Base-by-base conservation (phyloP, 2,888 invertebrate species). In the Molorchus minor region DNA sequence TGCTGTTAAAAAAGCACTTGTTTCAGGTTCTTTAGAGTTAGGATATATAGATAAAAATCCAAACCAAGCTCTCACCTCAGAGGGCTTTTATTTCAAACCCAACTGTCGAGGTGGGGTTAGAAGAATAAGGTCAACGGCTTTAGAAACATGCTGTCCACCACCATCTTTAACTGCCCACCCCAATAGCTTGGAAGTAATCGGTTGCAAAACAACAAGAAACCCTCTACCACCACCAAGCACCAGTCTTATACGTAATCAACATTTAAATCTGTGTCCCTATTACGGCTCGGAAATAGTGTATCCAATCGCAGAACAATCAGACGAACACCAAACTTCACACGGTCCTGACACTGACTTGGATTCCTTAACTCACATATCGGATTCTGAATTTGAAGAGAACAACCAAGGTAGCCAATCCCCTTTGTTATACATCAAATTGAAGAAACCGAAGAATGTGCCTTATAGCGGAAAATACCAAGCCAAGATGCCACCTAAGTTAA, bases 221-320 rank as follows among this genome's bases (percentile, higher is more conserved):
- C 89, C 88, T 2, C 81, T 89, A 61, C 89, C 89, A 13, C 89
- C 89, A 4, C 89, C 89, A 15, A 89, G 89, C 73, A 88, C 87
- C 71, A 85, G 87, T 71, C 79, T 90, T 54, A 88, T 88, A 2
- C 82, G 90, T 5, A 90, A 90, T 62, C 88, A 88, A 35, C 89
- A 89, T 75, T 80, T 89, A 20, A 89, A 88, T 75, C 79, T 90
- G 12, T 89, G 88, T 71, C 67, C 70, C 13, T 74, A 74, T 58
- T 88, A 88, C 69, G 89, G 89, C 10, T 90, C 90, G 1, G 91
- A 91, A 79, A 90, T 90, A 57, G 87, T 91, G 1, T 92, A 93
- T 78, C 92, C 93, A 2, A 93, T 93, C 69, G 92, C 91, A 0
- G 93, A 93, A 80, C 92, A 92, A 76, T 88, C 90, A 0, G 93